Evolutionary conservation across 92 coral and sea anemone genomes (phyloP), one percentile per base, ranked within the genome.

Genomic region (Palythoa grandis): DNA sequence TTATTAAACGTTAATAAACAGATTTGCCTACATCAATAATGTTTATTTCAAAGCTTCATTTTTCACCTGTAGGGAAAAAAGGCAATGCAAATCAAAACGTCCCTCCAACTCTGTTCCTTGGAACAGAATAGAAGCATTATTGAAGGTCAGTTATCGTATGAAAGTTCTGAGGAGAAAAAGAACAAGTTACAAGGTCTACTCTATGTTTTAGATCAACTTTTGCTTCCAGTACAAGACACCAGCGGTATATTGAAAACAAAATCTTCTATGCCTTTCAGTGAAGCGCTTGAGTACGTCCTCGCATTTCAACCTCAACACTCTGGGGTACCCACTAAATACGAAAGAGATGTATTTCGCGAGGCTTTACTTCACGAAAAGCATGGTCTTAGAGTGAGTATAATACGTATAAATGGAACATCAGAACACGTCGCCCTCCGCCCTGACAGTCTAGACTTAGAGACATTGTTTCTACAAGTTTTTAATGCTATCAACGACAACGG

Each of bases 221-320:
- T 66, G 40, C 86, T 83, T 54, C 87, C 11, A 65, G 79, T 83
- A 52, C 20, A 83, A 72, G 87, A 83, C 54, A 11, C 70, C 78
- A 83, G 52, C 54, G 87, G 78, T 83, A 83, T 29, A 57, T 13
- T 77, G 60, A 54, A 40, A 39, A 85, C 65, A 7, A 74, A 39
- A 82, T 74, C 88, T 85, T 85, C 80, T 4, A 85, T 85, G 78
- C 72, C 74, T 43, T 85, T 85, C 74, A 71, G 60, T 50, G 88
- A 85, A 85, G 82, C 88, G 74, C 82, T 85, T 54, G 88, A 85
- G 82, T 85, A 85, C 80, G 74, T 85, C 77, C 74, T 74, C 17
- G 88, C 82, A 57, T 85, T 85, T 25, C 88, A 74, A 85, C 88
- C 82, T 83, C 68, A 15, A 39, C 78, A 83, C 71, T 83, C 69